Percentiles rank a stretch among this genome's conserved stretches.
Evolutionary conservation across 1,140 invertebrate species (phyloP).

Genomic region (Leptinotarsa lineolata): DNA sequence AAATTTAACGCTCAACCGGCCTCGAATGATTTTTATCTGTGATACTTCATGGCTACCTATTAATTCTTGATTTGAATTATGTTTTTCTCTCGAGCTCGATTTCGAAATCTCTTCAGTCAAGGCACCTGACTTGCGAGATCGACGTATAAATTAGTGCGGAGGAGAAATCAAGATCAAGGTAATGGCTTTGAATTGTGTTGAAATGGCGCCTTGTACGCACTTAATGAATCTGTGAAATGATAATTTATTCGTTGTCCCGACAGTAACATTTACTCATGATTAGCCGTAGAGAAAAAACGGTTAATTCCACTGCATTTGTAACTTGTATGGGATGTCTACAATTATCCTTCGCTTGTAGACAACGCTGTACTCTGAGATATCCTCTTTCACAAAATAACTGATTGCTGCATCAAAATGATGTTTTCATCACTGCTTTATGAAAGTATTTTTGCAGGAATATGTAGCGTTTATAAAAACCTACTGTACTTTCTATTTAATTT

Average conservation of each 20-base stretch:
- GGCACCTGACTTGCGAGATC: conserved; percentile 4
- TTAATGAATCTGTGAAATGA: not conserved
- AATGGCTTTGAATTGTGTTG: conserved; percentile 8
- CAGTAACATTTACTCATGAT: not conserved
- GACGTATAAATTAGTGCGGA: conserved; percentile 2
- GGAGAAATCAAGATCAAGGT: conserved; percentile 2
- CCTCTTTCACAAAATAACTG: no score
- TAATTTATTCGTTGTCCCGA: not conserved
- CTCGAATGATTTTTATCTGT: not conserved
- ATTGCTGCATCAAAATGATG: no score
- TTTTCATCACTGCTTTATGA: no score
- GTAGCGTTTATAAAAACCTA: no score
- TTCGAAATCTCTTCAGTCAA: not conserved
- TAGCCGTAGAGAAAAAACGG: not conserved
- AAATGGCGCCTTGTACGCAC: not conserved
- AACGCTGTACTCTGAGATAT: no score
- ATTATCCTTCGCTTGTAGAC: no score
- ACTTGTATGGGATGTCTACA: no score
- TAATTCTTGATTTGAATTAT: not conserved
- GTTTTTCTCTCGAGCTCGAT: not conserved
- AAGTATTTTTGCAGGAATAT: no score
- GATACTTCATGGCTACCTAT: conserved; percentile 5
- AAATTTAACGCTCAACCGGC: not conserved
- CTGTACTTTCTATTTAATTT: no score
- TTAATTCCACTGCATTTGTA: no score